Evolutionary conservation across 2,113 vertebrate species (phyloP), one percentile per base, ranked within the genome.

Genomic region (Turnix velox): DNA sequence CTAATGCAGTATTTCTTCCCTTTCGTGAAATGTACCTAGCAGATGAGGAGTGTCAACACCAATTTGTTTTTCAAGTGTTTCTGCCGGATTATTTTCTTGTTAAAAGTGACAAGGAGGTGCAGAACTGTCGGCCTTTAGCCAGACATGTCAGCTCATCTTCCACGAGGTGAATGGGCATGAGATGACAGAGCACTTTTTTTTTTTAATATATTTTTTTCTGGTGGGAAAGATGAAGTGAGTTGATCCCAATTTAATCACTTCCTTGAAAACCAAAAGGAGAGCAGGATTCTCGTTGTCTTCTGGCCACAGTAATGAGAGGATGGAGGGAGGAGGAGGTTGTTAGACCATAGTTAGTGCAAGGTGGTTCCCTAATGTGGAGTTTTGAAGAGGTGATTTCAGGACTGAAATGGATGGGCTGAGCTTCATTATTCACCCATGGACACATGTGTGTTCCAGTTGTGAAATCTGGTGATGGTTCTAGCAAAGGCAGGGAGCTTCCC

Each of bases 31-130:
- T 5, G 42, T 73, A 94, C 89, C 95, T 92, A 90, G 92, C 96
- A 97, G 95, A 94, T 86, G 95, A 96, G 90, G 90, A 81, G 87
- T 94, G 95, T 96, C 95, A 95, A 94, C 94, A 94, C 92, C 8
- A 24, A 94, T 97, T 95, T 96, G 94, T 93, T 96, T 97, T 92
- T 65, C 82, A 58, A 92, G 94, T 95, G 91, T 93, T 96, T 90
- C 94, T 87, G 71, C 84, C 61, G 84, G 95, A 90, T 95, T 95
- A 94, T 96, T 94, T 94, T 90, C 95, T 96, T 96, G 94, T 95
- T 97, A 94, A 95, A 97, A 96, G 95, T 93, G 96, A 96, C 95
- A 94, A 89, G 94, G 89, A 95, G 87, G 95, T 96, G 78, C 91
- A 81, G 90, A 93, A 90, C 82, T 77, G 84, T 61, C 63, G 75